Evolutionary conservation across 2,113 vertebrate species (phyloP), one percentile per base, ranked within the genome.

Genomic region (Thymallus thymallus): DNA sequence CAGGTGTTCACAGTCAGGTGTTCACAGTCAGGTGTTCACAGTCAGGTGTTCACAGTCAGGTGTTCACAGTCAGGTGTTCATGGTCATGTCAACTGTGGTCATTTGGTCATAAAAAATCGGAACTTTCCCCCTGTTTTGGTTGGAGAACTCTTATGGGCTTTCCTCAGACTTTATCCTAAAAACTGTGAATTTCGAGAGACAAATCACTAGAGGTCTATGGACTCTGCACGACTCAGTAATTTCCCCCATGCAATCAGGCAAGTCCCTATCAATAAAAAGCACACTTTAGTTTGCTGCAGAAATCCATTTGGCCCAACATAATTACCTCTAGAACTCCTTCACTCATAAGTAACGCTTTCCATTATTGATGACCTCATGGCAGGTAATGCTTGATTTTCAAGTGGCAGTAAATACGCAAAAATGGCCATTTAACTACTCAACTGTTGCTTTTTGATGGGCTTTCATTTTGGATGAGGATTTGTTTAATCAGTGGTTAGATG

Each of bases 371-470:
- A 23, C 30, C n/a, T 74, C 55, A 45, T n/a, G 48, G 20, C 23
- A 63, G 30, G 66, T 61, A 72, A 29, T 55, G 67, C 41, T 77
- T 20, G 32, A 70, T 76, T 76, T 55, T 65, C 73, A 77, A 81
- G 70, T 69, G 35, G 30, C 72, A 68, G 71, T 81, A 88, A 90
- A 88, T 84, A 82, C 55, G 65, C 60, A 66, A 32, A 82, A 75
- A 87, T 76, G 85, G 74, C 30, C 30, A 81, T 87, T 87, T 77
- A 67, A 90, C 90, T 86, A 84, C 80, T 85, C 77, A 23, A 78
- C 82, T 76, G 80, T 85, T 73, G 66, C 65, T 81, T 87, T 80
- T 74, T 64, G 3, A 22, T 30, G n/a, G 23, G 63, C 35, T 75
- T 60, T 23, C 73, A 72, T 74, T 79, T 45, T 55, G 82, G 48